Conservation (phyloP, 2,797 vertebrate genomes). For the Karalla daura region DNA sequence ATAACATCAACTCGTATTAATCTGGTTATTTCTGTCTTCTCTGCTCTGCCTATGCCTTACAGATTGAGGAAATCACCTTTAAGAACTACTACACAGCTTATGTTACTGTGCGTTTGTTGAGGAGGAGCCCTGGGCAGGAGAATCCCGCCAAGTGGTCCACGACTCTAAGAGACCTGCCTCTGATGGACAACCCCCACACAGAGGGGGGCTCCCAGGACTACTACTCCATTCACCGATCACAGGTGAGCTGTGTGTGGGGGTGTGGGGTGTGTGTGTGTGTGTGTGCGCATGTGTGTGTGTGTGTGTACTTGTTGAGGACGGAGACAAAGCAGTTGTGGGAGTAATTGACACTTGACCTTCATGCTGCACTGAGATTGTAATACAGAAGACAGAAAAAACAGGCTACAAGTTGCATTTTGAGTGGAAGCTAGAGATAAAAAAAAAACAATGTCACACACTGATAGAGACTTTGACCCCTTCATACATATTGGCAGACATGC, state of each 20-base stretch:
- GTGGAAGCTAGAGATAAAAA: too few species aligned
- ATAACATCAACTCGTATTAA: not conserved
- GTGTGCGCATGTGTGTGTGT: not conserved
- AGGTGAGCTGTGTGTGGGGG: slow-evolving; percentile 78
- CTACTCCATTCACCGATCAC: slow-evolving; percentile 87
- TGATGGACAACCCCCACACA: slow-evolving; percentile 93
- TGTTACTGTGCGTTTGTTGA: slow-evolving; percentile 87
- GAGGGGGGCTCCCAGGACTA: slow-evolving; percentile 94
- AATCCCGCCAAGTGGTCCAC: slow-evolving; percentile 87
- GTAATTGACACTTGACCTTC: too few species aligned
- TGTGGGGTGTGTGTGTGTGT: not conserved
- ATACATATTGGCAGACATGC: too few species aligned
- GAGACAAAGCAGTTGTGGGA: too few species aligned
- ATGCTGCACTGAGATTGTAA: too few species aligned
- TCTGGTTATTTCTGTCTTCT: not conserved
- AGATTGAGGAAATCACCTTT: slow-evolving; percentile 92
- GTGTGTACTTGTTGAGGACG: too few species aligned
- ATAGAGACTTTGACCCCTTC: too few species aligned
- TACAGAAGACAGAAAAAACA: too few species aligned
- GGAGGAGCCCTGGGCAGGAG: slow-evolving; percentile 56
- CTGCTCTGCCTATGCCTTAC: slow-evolving; percentile 13
- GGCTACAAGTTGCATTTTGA: too few species aligned
- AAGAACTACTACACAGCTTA: slow-evolving; percentile 96
- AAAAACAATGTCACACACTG: too few species aligned
- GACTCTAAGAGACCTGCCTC: slow-evolving; percentile 85